Percentiles rank a stretch among this genome's conserved stretches.
Conservation (phyloP, 1,140 invertebrate species). For the Apis mellifera region Amel_HAv3.1 CM009931.2:2527001-2527500, state of each 20-base stretch:
- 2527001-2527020: too few species aligned
- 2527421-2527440: not conserved
- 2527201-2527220: not conserved
- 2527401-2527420: conserved; percentile 11
- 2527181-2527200: not conserved
- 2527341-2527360: conserved; percentile 1
- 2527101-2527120: not conserved
- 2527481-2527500: not conserved
- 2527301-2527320: not conserved
- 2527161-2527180: not conserved
- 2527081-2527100: too few species aligned
- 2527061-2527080: too few species aligned
- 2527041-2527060: too few species aligned
- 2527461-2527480: not conserved
- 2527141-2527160: not conserved
- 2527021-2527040: too few species aligned
- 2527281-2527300: not conserved
- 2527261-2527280: conserved; percentile 20
- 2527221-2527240: not conserved
- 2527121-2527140: not conserved
- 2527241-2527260: conserved; percentile 6
- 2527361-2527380: not conserved
- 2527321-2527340: not conserved
- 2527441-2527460: not conserved
- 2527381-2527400: not conserved